phyloP scores from a whole-genome alignment of 2,797 vertebrate genomes.

The Sebastes itinus region DNA sequence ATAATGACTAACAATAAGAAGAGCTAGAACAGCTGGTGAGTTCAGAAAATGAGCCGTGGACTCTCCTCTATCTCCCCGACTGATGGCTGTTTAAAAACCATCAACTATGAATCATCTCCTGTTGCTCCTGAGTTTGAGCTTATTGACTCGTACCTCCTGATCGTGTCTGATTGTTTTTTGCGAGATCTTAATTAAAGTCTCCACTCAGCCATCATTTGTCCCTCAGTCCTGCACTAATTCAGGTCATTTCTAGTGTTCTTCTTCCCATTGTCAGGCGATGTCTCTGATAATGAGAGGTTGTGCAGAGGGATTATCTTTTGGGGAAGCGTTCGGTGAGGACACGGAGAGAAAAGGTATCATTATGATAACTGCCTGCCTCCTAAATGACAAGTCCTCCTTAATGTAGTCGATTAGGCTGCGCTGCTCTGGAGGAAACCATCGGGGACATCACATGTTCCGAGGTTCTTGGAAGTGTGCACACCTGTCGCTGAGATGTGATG shows the following conservation, averaged over 20 bases:
- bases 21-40: too few species aligned
- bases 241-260: slow-evolving; percentile 56
- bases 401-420: slow-evolving; percentile 49
- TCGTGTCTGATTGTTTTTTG: slow-evolving; percentile 77
- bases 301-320: slow-evolving; percentile 62
- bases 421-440: slow-evolving; percentile 45
- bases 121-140: slow-evolving; percentile 56
- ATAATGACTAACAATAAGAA: too few species aligned
- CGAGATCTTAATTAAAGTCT: slow-evolving; percentile 68
- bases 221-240: slow-evolving; percentile 67
- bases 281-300: slow-evolving; percentile 74
- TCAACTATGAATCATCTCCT: slow-evolving; percentile 59
- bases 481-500: slow-evolving; percentile 2
- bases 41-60: neutral
- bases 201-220: slow-evolving; percentile 65
- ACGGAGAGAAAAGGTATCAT: slow-evolving; percentile 66
- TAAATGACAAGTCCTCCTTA: slow-evolving; percentile 66
- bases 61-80: slow-evolving; percentile 7
- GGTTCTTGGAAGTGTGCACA: slow-evolving; percentile 40
- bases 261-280: slow-evolving; percentile 62
- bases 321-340: slow-evolving; percentile 61
- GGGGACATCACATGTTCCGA: slow-evolving; percentile 16
- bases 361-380: slow-evolving; percentile 64
- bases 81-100: slow-evolving; percentile 59
- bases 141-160: slow-evolving; percentile 69